Conservation (phyloP, 2,113 vertebrate species). For the Canis aureus region DNA sequence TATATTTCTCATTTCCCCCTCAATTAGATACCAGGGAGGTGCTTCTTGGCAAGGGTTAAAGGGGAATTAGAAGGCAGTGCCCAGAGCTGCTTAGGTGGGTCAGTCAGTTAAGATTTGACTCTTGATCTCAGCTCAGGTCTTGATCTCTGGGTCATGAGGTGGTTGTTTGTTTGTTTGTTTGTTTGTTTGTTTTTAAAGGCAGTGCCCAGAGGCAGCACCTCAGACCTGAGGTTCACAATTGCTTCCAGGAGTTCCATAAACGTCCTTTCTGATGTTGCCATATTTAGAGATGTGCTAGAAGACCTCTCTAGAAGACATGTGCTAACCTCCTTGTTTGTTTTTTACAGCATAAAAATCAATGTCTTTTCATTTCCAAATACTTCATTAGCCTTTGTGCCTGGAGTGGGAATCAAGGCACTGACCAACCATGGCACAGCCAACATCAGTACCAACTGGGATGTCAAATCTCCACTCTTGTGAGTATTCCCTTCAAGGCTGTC, state of each 20-base stretch:
- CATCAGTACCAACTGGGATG: constrained; percentile 80
- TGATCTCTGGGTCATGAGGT: too few species aligned
- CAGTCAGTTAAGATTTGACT: background rate
- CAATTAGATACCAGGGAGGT: background rate
- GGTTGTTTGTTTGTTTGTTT: too few species aligned
- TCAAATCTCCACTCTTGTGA: constrained; percentile 83
- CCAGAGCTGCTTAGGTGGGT: background rate
- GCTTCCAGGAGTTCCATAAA: background rate
- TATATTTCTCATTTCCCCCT: background rate
- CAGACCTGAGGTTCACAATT: background rate
- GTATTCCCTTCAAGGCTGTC: background rate
- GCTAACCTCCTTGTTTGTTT: constrained; percentile 60
- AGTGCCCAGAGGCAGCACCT: background rate
- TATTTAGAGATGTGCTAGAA: background rate
- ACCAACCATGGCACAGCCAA: constrained; percentile 78
- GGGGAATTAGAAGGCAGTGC: background rate
- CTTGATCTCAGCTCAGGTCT: background rate
- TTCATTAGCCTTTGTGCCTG: constrained; percentile 83
- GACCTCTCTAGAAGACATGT: background rate
- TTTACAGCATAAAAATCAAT: constrained; percentile 84
- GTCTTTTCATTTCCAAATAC: constrained; percentile 83
- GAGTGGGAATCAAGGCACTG: constrained; percentile 78
- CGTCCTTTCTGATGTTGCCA: background rate
- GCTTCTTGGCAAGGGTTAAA: background rate
- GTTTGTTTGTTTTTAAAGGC: background rate